phyloP scores from a whole-genome alignment of 92 coral and sea anemone species.

The Paragorgia papillata region DNA sequence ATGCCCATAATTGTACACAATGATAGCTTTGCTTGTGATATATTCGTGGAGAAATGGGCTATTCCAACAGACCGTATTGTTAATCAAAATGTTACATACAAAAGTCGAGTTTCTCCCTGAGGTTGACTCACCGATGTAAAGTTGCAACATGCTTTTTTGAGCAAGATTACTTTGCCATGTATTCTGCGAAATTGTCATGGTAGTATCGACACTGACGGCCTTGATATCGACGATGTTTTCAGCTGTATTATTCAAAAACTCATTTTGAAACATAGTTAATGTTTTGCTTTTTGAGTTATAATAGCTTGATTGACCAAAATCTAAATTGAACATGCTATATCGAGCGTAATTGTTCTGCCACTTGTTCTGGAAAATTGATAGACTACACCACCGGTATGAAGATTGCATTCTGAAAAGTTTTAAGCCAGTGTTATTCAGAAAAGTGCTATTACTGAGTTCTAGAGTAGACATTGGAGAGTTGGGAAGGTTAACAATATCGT shows the following conservation, averaged over 20 bases:
- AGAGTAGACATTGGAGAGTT: background rate
- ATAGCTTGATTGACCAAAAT: background rate
- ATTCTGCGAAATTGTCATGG: background rate
- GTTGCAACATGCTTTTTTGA: background rate
- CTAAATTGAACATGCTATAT: background rate
- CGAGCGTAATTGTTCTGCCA: background rate
- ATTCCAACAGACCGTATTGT: background rate
- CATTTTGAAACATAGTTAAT: background rate
- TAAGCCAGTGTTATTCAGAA: background rate
- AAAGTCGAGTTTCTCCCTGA: background rate
- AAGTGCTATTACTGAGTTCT: background rate
- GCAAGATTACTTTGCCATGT: background rate
- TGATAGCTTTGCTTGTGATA: background rate
- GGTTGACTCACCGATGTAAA: background rate
- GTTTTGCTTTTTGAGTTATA: background rate
- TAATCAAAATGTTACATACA: background rate
- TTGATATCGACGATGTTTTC: conserved; percentile 6
- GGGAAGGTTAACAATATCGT: background rate
- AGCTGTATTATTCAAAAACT: conserved; percentile 15
- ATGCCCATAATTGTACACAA: background rate
- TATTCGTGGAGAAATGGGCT: background rate
- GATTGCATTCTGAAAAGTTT: background rate
- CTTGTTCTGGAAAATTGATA: background rate
- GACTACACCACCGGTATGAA: background rate
- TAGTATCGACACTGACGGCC: background rate